Base-by-base conservation (phyloP, 2,888 invertebrate species). In the Cheilosia grossa region DNA sequence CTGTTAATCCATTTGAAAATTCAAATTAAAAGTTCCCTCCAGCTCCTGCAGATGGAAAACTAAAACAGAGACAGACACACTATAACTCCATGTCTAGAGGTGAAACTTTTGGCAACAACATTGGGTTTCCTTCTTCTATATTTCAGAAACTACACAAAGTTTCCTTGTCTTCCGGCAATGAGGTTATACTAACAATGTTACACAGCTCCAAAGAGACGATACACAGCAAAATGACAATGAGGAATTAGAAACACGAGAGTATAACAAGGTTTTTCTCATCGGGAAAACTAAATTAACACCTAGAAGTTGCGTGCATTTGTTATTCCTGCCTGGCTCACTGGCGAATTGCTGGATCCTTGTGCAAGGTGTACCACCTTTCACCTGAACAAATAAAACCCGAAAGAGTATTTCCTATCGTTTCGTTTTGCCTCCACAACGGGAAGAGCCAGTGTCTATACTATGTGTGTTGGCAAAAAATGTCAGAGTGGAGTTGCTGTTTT, bases 211-310 rank as follows among this genome's bases (percentile, higher is more conserved):
- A 24, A 10, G 24, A 19, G 10, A 24, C n/a, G 49, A 51, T 33
- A 37, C 19, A 40, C 58, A 15, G 4, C 15, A 37, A 33, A 6
- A 37, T 21, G 17, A 10, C 15, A 27, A 7, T 27, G 30, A 17
- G 42, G 17, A 21, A 49, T 53, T 51, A 27, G 27, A 42, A 53
- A 42, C n/a, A 21, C 40, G 13, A 27, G 17, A 21, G 51, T 21
- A 49, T 10, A 49, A 21, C 19, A 49, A 21, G 30, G 37, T 59
- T 40, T 59, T 61, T n/a, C 72, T 61, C 40, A 59, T 30, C 59
- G 51, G 53, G 42, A 73, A 53, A 73, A 73, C 72, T 61, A 44
- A 73, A 73, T 73, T 73, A 53, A 63, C 72, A 63, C 61, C 30
- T 21, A 51, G 27, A 37, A 44, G 44, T 53, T 40, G 59, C 13